phyloP scores from a whole-genome alignment of 2,888 invertebrate genomes.

The Thumatha senex region DNA sequence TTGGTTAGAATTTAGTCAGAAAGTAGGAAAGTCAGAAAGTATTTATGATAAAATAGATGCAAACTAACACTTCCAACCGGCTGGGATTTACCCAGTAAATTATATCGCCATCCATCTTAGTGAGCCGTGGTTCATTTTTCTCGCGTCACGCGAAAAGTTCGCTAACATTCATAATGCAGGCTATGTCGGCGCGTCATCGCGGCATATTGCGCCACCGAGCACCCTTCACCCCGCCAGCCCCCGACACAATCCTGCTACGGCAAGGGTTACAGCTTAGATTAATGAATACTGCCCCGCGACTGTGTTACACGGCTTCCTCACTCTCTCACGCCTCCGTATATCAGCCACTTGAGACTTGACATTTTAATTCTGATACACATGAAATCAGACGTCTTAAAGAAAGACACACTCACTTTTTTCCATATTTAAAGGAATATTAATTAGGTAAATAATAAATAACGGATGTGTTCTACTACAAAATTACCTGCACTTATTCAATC shows the following conservation, averaged over 20 bases:
- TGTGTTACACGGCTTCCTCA: slow-evolving; percentile 34
- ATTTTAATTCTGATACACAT: slow-evolving; percentile 23
- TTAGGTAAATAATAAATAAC: too few relatives aligned
- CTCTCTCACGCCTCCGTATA: slow-evolving; percentile 39
- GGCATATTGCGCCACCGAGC: slow-evolving; percentile 62
- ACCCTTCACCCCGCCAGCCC: slow-evolving; percentile 20
- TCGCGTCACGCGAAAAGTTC: slow-evolving; percentile 76
- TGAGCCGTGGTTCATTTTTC: slow-evolving; percentile 78
- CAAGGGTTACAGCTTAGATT: slow-evolving; percentile 68
- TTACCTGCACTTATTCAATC: too few relatives aligned
- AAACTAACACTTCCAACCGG: slow-evolving; percentile 19
- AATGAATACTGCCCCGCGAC: slow-evolving; percentile 54
- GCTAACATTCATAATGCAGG: slow-evolving; percentile 79
- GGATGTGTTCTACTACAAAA: too few relatives aligned
- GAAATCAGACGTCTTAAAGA: slow-evolving; percentile 5
- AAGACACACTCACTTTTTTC: too few relatives aligned
- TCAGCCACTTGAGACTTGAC: slow-evolving; percentile 33
- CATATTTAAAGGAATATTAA: too few relatives aligned
- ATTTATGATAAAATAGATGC: slow-evolving; percentile 2
- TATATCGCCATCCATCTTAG: slow-evolving; percentile 68
- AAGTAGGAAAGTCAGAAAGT: neutral
- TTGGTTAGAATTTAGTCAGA: too few relatives aligned
- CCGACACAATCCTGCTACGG: slow-evolving; percentile 23
- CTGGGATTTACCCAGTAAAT: slow-evolving; percentile 53
- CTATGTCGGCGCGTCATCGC: slow-evolving; percentile 79